phyloP scores from a whole-genome alignment of 1,140 invertebrate genomes.

The Panagrolaimus sp. region DNA sequence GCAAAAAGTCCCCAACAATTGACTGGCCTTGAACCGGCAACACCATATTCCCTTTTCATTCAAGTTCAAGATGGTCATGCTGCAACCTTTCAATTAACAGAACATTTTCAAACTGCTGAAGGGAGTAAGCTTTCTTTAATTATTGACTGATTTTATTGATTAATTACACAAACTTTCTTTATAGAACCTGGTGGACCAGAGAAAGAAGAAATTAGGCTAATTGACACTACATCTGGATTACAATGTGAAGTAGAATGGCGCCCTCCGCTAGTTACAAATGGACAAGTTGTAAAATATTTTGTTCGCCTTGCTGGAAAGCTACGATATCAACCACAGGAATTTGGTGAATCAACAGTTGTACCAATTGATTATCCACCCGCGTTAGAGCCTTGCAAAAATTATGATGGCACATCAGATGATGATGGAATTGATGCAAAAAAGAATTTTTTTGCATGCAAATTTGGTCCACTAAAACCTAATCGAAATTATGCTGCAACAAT shows the following conservation, averaged over 20 bases:
- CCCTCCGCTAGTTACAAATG: conserved; percentile 21
- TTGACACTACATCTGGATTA: conserved; percentile 34
- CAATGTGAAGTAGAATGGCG: conserved; percentile 45
- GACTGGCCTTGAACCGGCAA: conserved; percentile 45
- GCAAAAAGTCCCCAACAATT: conserved; percentile 46
- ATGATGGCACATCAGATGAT: not conserved
- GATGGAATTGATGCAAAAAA: not conserved
- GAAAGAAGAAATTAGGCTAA: conserved; percentile 39
- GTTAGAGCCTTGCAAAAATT: not conserved
- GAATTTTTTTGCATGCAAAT: conserved; percentile 52
- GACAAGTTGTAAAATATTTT: conserved; percentile 28
- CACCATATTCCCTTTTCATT: conserved; percentile 52
- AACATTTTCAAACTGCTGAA: conserved; percentile 48
- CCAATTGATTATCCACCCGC: conserved; percentile 12
- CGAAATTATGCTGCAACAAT: conserved; percentile 55
- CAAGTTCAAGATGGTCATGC: conserved; percentile 47
- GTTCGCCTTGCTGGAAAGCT: conserved; percentile 24
- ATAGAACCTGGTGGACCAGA: conserved; percentile 17
- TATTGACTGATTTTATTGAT: conserved; percentile 9
- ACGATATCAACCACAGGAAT: conserved; percentile 24
- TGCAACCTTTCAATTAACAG: conserved; percentile 44
- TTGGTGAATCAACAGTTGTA: not conserved
- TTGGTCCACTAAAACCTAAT: conserved; percentile 58
- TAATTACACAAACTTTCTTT: not conserved
- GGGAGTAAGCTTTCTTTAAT: conserved; percentile 29